These are phyloP conservation scores for Pipistrellus pipistrellus DNA, from an alignment of 2,797 vertebrate species.

Conservation along the genomic window DNA sequence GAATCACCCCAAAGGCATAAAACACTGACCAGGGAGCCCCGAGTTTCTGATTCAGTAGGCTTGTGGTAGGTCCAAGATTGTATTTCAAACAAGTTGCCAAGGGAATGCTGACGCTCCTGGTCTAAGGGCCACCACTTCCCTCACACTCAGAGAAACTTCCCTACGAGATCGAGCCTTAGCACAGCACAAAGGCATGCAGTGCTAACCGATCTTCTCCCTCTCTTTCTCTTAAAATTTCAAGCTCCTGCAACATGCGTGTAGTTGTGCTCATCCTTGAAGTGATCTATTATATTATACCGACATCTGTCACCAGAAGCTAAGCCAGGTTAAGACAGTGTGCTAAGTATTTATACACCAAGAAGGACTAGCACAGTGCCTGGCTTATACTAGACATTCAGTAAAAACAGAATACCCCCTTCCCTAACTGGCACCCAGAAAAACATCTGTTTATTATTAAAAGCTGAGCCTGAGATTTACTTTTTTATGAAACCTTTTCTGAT, in stretches of 20 bases:
- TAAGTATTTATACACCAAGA: background rate
- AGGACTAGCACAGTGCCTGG: background rate
- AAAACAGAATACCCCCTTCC: background rate
- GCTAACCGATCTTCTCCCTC: background rate
- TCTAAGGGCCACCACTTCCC: background rate
- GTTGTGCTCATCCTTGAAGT: background rate
- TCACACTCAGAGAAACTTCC: background rate
- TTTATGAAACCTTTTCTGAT: slow-evolving; percentile 30
- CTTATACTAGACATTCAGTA: background rate
- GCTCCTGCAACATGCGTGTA: background rate
- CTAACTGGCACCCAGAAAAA: background rate
- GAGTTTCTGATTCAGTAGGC: background rate
- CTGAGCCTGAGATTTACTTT: background rate
- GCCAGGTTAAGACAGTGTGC: background rate
- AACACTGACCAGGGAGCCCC: background rate
- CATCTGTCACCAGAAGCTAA: background rate
- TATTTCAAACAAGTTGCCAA: slow-evolving; percentile 46
- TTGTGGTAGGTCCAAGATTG: background rate
- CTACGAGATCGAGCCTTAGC: background rate
- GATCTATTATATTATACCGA: background rate
- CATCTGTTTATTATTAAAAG: slow-evolving; percentile 20
- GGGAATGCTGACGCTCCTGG: background rate
- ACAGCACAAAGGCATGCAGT: background rate
- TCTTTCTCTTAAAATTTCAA: background rate
- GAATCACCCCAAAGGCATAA: background rate